Conservation (phyloP, 1,140 invertebrate species). For the Cydia fagiglandana region DNA sequence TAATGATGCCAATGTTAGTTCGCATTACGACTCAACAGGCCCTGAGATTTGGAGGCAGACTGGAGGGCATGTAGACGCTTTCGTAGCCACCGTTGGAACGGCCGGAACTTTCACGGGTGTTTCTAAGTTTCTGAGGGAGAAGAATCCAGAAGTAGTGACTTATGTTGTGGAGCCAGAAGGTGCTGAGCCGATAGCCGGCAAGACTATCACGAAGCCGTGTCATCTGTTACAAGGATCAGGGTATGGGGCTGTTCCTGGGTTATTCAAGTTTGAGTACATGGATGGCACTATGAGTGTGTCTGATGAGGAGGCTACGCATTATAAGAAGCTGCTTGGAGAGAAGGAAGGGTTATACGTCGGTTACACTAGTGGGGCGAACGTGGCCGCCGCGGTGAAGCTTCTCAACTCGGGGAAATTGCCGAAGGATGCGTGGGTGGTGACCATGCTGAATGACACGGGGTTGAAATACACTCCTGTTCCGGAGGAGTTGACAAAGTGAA, state of each 20-base stretch:
- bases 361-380: constrained; percentile 69
- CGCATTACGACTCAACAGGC: constrained; percentile 65
- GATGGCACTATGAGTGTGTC: constrained; percentile 61
- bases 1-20: constrained; percentile 54
- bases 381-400: constrained; percentile 66
- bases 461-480: constrained; percentile 65
- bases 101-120: constrained; percentile 67
- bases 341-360: constrained; percentile 71
- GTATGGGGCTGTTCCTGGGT: constrained; percentile 64
- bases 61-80: constrained; percentile 64
- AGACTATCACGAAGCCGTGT: constrained; percentile 63
- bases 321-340: constrained; percentile 63
- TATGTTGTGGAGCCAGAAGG: constrained; percentile 67
- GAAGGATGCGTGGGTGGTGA: constrained; percentile 67
- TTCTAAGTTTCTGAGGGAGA: constrained; percentile 65
- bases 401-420: constrained; percentile 59
- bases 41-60: constrained; percentile 73
- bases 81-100: constrained; percentile 68
- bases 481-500: constrained; percentile 35
- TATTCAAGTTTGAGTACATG: constrained; percentile 63
- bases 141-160: constrained; percentile 56
- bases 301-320: constrained; percentile 66
- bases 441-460: constrained; percentile 62
- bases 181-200: constrained; percentile 64
- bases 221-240: constrained; percentile 72